Percentiles rank a stretch among this genome's conserved stretches.
phyloP scores from a whole-genome alignment of 2,113 vertebrate genomes.

The Pandion haliaetus region DNA sequence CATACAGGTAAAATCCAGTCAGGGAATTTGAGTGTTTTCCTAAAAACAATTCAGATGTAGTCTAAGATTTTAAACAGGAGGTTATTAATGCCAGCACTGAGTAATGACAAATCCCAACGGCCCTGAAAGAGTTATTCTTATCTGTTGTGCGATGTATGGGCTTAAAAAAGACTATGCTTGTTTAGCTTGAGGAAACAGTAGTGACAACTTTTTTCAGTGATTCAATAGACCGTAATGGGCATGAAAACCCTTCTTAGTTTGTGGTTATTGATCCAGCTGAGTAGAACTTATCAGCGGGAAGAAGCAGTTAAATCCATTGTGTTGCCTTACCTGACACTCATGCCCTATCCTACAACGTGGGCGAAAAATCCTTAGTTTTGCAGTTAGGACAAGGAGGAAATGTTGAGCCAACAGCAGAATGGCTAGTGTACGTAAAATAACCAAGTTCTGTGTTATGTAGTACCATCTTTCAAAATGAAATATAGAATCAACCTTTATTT shows the following conservation, averaged over 20 bases:
- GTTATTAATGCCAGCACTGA: neutral
- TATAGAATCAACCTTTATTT: neutral
- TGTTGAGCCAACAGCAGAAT: neutral
- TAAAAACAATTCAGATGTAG: neutral
- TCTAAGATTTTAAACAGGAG: neutral
- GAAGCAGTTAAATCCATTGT: slow-evolving; percentile 7
- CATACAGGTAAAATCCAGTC: neutral
- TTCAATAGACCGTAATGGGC: neutral
- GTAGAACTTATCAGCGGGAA: neutral
- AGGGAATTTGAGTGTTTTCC: neutral
- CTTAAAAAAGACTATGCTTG: neutral
- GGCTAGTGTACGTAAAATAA: neutral
- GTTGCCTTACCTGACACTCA: neutral
- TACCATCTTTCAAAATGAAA: neutral
- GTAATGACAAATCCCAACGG: neutral
- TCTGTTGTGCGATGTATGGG: neutral
- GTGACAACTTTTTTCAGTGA: neutral
- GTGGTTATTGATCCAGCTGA: slow-evolving; percentile 7
- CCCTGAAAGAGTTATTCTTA: neutral
- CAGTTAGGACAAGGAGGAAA: neutral
- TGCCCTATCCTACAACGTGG: neutral
- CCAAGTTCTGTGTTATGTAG: neutral
- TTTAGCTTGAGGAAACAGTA: neutral
- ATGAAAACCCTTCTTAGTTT: neutral
- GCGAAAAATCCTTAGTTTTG: neutral